phyloP scores from a whole-genome alignment of 2,797 vertebrate genomes.

The Bradypus variegatus region DNA sequence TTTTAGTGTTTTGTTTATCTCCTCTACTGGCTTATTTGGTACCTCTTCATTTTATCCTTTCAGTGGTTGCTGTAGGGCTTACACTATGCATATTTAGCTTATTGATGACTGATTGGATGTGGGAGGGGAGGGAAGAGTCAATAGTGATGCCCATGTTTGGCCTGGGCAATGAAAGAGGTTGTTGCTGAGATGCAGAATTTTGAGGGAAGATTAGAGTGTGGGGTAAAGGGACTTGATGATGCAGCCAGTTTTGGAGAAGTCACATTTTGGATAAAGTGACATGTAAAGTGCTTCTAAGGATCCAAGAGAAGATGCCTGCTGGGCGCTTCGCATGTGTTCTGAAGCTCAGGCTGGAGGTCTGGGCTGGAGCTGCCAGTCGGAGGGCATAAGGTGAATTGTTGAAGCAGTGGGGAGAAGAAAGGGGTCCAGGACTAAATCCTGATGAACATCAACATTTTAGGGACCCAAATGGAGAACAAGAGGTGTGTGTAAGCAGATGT shows the following conservation, averaged over 20 bases:
- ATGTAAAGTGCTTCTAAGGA: too few species aligned
- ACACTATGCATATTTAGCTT: neutral
- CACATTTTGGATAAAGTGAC: neutral
- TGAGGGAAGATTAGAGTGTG: neutral
- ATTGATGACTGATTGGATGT: neutral
- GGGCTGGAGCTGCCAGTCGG: neutral
- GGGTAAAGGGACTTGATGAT: neutral
- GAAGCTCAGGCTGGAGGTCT: neutral
- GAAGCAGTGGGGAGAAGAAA: neutral
- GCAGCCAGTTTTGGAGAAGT: neutral
- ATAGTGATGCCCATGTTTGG: neutral
- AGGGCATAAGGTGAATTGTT: too few species aligned
- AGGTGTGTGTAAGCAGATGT: neutral
- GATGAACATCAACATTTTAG: neutral
- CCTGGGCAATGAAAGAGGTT: neutral
- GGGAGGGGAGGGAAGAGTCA: neutral
- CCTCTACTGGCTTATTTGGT: neutral
- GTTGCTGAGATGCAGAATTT: neutral
- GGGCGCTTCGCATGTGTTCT: accelerated
- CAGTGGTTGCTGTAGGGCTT: neutral
- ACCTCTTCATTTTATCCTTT: neutral
- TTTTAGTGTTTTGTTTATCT: neutral
- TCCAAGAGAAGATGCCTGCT: neutral
- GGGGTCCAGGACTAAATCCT: neutral
- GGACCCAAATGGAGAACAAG: neutral